Base-by-base conservation (phyloP, 1,140 invertebrate genomes). In the Leguminivora glycinivorella region DNA sequence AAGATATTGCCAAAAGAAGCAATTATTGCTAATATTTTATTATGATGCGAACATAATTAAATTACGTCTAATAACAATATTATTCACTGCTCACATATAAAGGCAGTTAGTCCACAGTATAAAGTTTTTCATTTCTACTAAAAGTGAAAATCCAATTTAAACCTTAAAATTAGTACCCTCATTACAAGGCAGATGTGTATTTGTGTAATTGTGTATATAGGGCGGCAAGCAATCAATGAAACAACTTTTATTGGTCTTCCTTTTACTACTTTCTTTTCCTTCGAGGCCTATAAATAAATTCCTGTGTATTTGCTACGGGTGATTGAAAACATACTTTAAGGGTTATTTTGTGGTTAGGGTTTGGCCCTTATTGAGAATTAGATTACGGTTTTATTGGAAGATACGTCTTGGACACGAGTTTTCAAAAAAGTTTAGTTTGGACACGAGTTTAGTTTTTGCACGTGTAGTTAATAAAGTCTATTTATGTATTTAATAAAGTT, bases 181-280 rank as follows among this genome's bases (percentile, higher is more conserved):
- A 82, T 83, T 86, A 83, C 75, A 76, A 72, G 74, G 74, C 83
- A 86, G 84, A 80, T 86, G 84, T 79, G 80, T 77, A 52, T 19
- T 52, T 52, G 47, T 52, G n/a, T 52, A 52, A 17, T 52, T 52
- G 47, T 52, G n/a, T 52, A 52, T n/a, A 19, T 17, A 67, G 68
- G 70, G 68, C 70, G 68, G 72, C 72, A 73, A 66, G 70, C 75
- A 80, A 80, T 85, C 75, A 80, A 79, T 85, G 82, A 84, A 82
- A 79, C 76, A 78, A 82, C 75, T 80, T 82, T 81, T 83, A 83
- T 82, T 77, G 76, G 71, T 82, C 79, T 82, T 68, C 76, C 56
- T 78, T 83, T 79, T 78, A 81, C 75, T 76, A 73, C 74, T 75
- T 72, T 74, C 69, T 75, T 83, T 79, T 75, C 68, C 56, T 69